phyloP scores from a whole-genome alignment of 2,113 vertebrate genomes.

The Nothobranchius furzeri region DNA sequence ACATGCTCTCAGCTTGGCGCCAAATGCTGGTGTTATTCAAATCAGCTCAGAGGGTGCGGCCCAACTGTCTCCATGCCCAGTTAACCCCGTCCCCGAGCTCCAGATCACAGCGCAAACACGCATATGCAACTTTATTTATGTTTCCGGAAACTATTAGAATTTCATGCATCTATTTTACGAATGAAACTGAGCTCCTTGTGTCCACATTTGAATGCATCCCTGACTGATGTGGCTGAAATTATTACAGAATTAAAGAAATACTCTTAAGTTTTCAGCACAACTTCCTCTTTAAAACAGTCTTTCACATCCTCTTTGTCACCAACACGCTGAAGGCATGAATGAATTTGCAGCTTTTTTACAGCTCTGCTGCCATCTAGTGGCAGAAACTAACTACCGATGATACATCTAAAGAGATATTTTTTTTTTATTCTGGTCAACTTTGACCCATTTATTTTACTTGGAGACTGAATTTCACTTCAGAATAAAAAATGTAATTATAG shows the following conservation, averaged over 20 bases:
- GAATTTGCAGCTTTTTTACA: not conserved
- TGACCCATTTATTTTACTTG: too few relatives aligned
- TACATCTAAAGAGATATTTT: too few relatives aligned
- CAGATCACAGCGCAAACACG: conserved; percentile 45
- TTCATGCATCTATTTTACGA: too few relatives aligned
- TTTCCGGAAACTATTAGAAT: too few relatives aligned
- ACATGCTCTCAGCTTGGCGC: conserved; percentile 52
- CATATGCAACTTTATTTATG: not conserved
- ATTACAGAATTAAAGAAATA: not conserved
- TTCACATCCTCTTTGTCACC: conserved; percentile 68
- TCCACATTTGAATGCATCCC: too few relatives aligned
- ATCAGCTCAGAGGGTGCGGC: conserved; percentile 72
- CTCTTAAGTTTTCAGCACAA: conserved; percentile 18
- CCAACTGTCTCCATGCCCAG: conserved; percentile 73
- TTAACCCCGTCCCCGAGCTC: conserved; percentile 62
- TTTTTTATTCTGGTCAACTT: too few relatives aligned
- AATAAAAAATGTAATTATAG: too few relatives aligned
- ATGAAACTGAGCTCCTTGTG: too few relatives aligned
- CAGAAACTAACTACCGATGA: conserved; percentile 13
- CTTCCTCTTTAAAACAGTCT: conserved; percentile 55
- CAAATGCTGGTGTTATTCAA: conserved; percentile 74
- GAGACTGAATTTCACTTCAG: too few relatives aligned
- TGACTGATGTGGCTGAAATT: too few relatives aligned
- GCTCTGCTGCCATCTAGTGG: conserved; percentile 65
- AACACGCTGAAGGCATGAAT: conserved; percentile 18